Evolutionary conservation across 2,113 vertebrate species (phyloP), one percentile per base, ranked within the genome.

Genomic region (Dendrocopos noguchii): DNA sequence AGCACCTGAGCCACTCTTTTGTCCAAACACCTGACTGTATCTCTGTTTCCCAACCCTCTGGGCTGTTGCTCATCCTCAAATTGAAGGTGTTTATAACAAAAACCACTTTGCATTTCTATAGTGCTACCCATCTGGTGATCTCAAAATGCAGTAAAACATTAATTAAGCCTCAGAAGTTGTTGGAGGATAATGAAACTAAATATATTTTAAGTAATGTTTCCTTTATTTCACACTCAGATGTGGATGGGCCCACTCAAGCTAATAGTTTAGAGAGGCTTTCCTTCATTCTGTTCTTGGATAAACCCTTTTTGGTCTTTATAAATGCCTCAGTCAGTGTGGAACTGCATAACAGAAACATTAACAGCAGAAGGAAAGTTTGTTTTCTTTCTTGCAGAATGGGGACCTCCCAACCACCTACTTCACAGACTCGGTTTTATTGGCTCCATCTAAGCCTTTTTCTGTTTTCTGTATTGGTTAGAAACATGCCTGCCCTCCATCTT

Each of bases 101-200:
- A 78, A 75, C 6, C 1, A n/a, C 31, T 82, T 95, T 64, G 20
- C 15, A 84, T 88, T 95, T 92, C 70, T 84, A 65, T 63, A 88
- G 15, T 70, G 31, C 39, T 75, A 33, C 57, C 80, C 71, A 83
- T 93, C 84, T 92, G 67, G 53, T 87, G 77, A 92, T 94, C 46
- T 91, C 67, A 95, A 93, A 88, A 92, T 60, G 60, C 29, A 84
- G 33, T n/a, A 91, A 91, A 91, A 82, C 18, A 36, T 72, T 92
- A 91, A 94, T 91, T 75, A 88, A 81, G 18, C 22, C 33, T 87
- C 28, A 75, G 52, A 88, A 94, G 44, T 44, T 91, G 10, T 72
- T 82, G 82, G 22, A 90, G 47, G 31, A 93, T 73, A 91, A 91
- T 60, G 28, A 89, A 90, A 56, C 31, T 93, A 92, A 94, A 87